Evolutionary conservation across 2,888 invertebrate species (phyloP).

Genomic region (Trimorus sp.): DNA sequence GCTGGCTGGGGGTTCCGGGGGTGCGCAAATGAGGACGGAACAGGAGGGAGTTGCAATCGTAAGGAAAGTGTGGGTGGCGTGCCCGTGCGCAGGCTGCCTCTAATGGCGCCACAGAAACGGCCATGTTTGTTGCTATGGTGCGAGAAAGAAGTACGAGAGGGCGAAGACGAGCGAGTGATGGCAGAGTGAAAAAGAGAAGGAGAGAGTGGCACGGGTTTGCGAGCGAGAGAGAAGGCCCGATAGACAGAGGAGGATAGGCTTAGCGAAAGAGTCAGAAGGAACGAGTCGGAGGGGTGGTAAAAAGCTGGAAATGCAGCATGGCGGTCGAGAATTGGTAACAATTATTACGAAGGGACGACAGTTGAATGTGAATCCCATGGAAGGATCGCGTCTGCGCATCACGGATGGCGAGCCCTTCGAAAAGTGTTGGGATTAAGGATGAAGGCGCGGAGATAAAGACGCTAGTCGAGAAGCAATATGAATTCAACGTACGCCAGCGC

Average conservation of each 20-base stretch:
- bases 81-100: slow-evolving; percentile 78
- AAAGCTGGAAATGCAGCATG: slow-evolving; percentile 79
- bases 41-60: slow-evolving; percentile 72
- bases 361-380: slow-evolving; percentile 73
- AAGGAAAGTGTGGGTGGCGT: slow-evolving; percentile 79
- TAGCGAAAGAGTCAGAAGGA: slow-evolving; percentile 54
- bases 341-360: slow-evolving; percentile 77
- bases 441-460: slow-evolving; percentile 51
- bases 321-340: slow-evolving; percentile 77
- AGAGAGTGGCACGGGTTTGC: slow-evolving; percentile 27
- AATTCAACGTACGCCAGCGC: slow-evolving; percentile 32
- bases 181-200: slow-evolving; percentile 52
- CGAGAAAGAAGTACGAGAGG: slow-evolving; percentile 71
- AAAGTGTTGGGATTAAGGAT: slow-evolving; percentile 49
- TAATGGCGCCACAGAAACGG: slow-evolving; percentile 79
- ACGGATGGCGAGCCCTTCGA: slow-evolving; percentile 39
- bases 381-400: slow-evolving; percentile 59
- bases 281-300: slow-evolving; percentile 71
- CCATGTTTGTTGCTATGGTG: slow-evolving; percentile 76
- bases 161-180: slow-evolving; percentile 63
- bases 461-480: slow-evolving; percentile 43
- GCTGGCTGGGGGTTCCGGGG: slow-evolving; percentile 27
- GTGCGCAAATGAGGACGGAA: slow-evolving; percentile 33
- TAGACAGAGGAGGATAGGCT: not conserved
- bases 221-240: slow-evolving; percentile 41